phyloP scores from a whole-genome alignment of 2,888 invertebrate genomes.

The Rotaria macrura region DNA sequence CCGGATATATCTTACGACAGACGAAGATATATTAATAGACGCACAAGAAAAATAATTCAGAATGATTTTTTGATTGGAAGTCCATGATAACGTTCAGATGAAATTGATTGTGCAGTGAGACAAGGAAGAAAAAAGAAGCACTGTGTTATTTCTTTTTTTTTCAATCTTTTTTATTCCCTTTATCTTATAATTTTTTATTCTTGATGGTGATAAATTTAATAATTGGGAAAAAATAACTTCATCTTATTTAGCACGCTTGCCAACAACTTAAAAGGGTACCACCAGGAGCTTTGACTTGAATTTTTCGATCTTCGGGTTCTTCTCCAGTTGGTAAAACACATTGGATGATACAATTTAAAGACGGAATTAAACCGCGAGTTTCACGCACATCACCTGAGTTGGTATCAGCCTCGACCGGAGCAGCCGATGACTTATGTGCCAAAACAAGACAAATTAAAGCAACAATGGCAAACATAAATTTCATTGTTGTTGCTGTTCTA shows the following conservation, averaged over 20 bases:
- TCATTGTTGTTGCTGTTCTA: not conserved
- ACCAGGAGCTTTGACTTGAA: too few relatives aligned
- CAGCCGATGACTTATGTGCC: not conserved
- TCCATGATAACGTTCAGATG: not conserved
- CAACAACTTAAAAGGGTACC: too few relatives aligned
- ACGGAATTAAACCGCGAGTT: not conserved
- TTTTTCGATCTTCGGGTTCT: not conserved
- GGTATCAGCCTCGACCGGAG: not conserved
- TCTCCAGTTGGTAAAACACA: not conserved
- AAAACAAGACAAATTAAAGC: not conserved
- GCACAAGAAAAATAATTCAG: not conserved
- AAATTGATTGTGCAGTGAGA: not conserved
- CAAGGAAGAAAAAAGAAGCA: not conserved
- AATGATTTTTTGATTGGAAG: not conserved
- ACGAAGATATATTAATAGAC: not conserved
- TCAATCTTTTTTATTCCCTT: too few relatives aligned
- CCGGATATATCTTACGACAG: not conserved
- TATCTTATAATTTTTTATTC: too few relatives aligned
- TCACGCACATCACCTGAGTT: not conserved
- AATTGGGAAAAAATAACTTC: too few relatives aligned
- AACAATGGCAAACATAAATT: not conserved
- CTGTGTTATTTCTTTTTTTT: too few relatives aligned
- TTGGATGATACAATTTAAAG: not conserved
- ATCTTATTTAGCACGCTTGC: too few relatives aligned
- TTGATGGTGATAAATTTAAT: too few relatives aligned